Evolutionary conservation across 1,140 invertebrate genomes (phyloP).

Genomic region (Brachionus rubens): DNA sequence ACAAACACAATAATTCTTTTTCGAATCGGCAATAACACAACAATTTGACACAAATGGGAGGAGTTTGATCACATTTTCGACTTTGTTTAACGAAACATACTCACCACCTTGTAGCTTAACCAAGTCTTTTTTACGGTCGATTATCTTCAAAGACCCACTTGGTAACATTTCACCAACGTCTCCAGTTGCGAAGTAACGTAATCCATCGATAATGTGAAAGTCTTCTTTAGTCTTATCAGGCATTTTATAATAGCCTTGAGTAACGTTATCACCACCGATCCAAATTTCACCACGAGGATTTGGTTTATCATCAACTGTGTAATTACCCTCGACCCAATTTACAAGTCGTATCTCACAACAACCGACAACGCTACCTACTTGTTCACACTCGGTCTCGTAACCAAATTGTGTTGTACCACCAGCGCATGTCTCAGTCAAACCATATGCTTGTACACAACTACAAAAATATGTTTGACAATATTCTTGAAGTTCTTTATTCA

Average conservation of each 20-base stretch:
- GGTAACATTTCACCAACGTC: constrained; percentile 89
- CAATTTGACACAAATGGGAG: constrained; percentile 21
- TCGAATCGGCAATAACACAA: constrained; percentile 12
- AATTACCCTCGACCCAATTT: constrained; percentile 91
- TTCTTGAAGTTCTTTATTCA: constrained; percentile 89
- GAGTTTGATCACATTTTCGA: constrained; percentile 63
- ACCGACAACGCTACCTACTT: constrained; percentile 82
- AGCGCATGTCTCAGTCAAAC: constrained; percentile 91
- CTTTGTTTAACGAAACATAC: constrained; percentile 89
- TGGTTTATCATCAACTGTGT: constrained; percentile 81
- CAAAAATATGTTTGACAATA: constrained; percentile 88
- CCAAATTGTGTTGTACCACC: constrained; percentile 81
- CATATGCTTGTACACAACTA: constrained; percentile 84
- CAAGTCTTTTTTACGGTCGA: constrained; percentile 89
- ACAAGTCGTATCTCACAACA: constrained; percentile 80
- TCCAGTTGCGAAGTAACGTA: constrained; percentile 87
- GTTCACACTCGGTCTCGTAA: constrained; percentile 71
- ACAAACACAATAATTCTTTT: constrained; percentile 13
- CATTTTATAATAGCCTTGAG: constrained; percentile 91
- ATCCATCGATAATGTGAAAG: constrained; percentile 63
- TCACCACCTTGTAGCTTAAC: constrained; percentile 95
- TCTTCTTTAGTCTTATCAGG: constrained; percentile 62
- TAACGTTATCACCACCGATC: constrained; percentile 83
- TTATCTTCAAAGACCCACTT: constrained; percentile 91
- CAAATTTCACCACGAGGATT: constrained; percentile 87